phyloP scores from a whole-genome alignment of 1,140 invertebrate genomes.

The Anastrepha ludens region DNA sequence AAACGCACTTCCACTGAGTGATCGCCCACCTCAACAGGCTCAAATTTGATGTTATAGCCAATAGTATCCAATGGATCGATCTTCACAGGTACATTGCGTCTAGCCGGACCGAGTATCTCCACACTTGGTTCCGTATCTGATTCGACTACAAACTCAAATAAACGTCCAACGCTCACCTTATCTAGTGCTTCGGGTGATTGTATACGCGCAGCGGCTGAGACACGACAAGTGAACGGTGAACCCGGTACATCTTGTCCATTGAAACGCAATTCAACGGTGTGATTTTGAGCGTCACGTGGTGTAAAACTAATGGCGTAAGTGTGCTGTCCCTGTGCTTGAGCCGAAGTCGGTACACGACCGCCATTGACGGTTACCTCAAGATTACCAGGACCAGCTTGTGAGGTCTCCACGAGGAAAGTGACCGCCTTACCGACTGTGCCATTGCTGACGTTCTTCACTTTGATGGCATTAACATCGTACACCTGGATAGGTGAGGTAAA shows the following conservation, averaged over 20 bases:
- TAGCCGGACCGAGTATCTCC: constrained; percentile 85
- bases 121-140: constrained; percentile 84
- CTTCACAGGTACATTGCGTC: constrained; percentile 82
- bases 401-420: constrained; percentile 97
- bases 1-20: constrained; percentile 92
- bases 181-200: constrained; percentile 86
- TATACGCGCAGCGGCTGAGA: constrained; percentile 84
- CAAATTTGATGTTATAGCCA: constrained; percentile 84
- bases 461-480: constrained; percentile 95
- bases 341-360: constrained; percentile 95
- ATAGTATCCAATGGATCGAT: constrained; percentile 75
- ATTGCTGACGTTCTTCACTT: constrained; percentile 92
- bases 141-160: constrained; percentile 90
- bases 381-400: constrained; percentile 95
- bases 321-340: constrained; percentile 94
- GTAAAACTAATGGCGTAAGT: constrained; percentile 98
- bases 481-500: constrained; percentile 76
- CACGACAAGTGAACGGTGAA: constrained; percentile 84
- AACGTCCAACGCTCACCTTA: constrained; percentile 91
- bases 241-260: constrained; percentile 97
- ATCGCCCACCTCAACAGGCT: constrained; percentile 92
- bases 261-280: constrained; percentile 95
- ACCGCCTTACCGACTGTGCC: constrained; percentile 95
- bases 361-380: constrained; percentile 98
- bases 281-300: constrained; percentile 89